These are phyloP conservation scores for Acipenser ruthenus DNA, from an alignment of 2,797 vertebrate species.

Conservation along the genomic window DNA sequence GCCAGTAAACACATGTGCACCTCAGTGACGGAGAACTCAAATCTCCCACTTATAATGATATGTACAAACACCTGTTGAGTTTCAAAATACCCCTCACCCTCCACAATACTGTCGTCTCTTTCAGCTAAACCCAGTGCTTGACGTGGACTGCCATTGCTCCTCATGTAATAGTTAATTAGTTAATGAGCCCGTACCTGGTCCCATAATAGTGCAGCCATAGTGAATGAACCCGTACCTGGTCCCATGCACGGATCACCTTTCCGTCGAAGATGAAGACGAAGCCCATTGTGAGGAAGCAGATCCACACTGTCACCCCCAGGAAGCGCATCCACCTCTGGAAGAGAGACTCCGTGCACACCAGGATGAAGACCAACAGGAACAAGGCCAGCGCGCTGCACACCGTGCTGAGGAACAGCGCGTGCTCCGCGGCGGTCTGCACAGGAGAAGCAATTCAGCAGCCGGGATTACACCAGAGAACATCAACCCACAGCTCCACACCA, in stretches of 20 bases:
- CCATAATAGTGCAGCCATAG: too few relatives aligned
- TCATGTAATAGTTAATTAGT: too few relatives aligned
- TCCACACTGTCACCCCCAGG: slow-evolving; percentile 73
- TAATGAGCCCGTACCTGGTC: too few relatives aligned
- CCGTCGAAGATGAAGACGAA: slow-evolving; percentile 71
- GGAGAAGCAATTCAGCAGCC: background rate
- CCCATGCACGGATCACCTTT: slow-evolving; percentile 58
- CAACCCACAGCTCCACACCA: too few relatives aligned
- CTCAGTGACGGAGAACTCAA: background rate
- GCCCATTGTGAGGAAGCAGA: slow-evolving; percentile 76
- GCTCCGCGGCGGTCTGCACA: slow-evolving; percentile 41
- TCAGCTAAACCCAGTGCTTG: too few relatives aligned
- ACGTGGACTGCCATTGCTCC: too few relatives aligned
- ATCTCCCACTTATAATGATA: background rate
- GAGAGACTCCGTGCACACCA: slow-evolving; percentile 74
- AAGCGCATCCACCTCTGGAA: slow-evolving; percentile 69
- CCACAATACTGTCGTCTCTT: too few relatives aligned
- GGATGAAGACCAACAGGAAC: slow-evolving; percentile 69
- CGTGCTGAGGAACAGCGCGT: slow-evolving; percentile 63
- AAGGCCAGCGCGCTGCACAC: slow-evolving; percentile 66
- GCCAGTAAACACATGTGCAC: background rate
- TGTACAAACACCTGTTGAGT: background rate
- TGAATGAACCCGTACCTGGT: slow-evolving; percentile 66
- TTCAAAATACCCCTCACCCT: background rate
- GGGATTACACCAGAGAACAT: background rate